Base-by-base conservation (phyloP, 2,797 vertebrate genomes). In the Manis pentadactyla region DNA sequence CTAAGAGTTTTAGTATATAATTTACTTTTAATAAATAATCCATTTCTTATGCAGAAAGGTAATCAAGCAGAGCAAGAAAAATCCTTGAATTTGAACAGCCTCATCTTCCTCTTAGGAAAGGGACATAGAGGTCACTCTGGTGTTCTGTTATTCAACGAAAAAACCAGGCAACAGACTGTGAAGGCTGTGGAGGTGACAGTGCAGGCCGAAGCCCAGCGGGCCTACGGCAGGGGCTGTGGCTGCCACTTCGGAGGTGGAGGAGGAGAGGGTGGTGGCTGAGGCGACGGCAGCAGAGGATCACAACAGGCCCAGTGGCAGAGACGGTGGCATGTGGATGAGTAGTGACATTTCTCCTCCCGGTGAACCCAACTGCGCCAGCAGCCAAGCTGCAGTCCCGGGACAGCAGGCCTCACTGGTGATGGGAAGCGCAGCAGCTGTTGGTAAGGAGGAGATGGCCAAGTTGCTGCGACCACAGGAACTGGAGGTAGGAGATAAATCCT, bases 11-110 rank as follows among this genome's bases (percentile, higher is more conserved):
- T 71, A 81, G 29, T 53, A 66, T 34, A 12, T 64, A 66, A 53
- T 51, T 66, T 92, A 89, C 39, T 89, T 94, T 12, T 51, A 74
- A 61, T 89, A 73, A 88, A 55, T 31, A 55, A 71, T 39, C 46
- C 14, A 31, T 39, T 92, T 27, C 46, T 1, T 37, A 34, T 37
- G 71, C 64, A 88, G 57, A 94, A 74, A 85, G 42, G 2, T 46
- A 73, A 71, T 51, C 64, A 92, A 39, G 18, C 2, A 5, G 34
- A 53, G 8, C 25, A 74, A 89, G 74, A 85, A 74, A 84, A 85
- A 74, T 25, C 71, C n/a, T 88, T 55, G 29, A 37, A 85, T 25
- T 31, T 85, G 73, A 89, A 71, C 11, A 89, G 13, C 37, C 29
- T 94, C 23, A 49, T 63, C 1, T 51, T 84, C 61, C 9, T 61